A percentile compares a stretch with the other conserved stretches of the same genome.
Conservation (phyloP, 2,888 invertebrate genomes). For the Amphipoea oculea region DNA sequence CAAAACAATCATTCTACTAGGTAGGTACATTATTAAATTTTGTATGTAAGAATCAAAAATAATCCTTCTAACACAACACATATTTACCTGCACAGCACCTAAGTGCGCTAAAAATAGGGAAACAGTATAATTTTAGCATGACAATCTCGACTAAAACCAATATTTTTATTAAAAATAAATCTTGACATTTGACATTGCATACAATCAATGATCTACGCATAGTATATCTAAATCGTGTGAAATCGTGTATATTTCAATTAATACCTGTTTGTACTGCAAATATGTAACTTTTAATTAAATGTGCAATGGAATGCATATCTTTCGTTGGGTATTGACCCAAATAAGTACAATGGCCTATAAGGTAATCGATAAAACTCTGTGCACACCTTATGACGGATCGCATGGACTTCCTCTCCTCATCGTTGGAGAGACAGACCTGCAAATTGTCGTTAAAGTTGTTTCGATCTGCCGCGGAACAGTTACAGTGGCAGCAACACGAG, state of each 20-base stretch:
- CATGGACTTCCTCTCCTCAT: conserved; percentile 90
- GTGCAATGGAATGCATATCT: conserved; percentile 62
- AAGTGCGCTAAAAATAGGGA: conserved; percentile 89
- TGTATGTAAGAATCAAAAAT: conserved; percentile 36
- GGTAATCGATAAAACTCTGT: conserved; percentile 75
- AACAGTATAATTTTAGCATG: conserved; percentile 77
- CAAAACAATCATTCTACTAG: conserved; percentile 31
- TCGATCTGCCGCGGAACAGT: conserved; percentile 79
- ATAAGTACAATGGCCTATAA: conserved; percentile 63
- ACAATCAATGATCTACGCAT: conserved; percentile 63
- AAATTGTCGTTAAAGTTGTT: conserved; percentile 86
- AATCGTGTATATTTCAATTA: conserved; percentile 68
- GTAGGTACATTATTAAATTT: conserved; percentile 22
- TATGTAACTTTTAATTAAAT: conserved; percentile 72
- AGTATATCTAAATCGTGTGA: conserved; percentile 58
- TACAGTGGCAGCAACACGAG: conserved; percentile 88
- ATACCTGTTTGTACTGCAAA: conserved; percentile 63
- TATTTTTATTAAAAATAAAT: conserved; percentile 44
- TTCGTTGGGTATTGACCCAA: conserved; percentile 64
- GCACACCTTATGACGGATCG: conserved; percentile 92
- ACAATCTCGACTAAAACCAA: conserved; percentile 54
- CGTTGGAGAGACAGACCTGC: conserved; percentile 89
- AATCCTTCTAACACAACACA: conserved; percentile 73
- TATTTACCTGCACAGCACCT: conserved; percentile 89
- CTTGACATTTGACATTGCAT: conserved; percentile 55